Conservation (phyloP, 2,888 invertebrate genomes). For the Archips xylosteana region DNA sequence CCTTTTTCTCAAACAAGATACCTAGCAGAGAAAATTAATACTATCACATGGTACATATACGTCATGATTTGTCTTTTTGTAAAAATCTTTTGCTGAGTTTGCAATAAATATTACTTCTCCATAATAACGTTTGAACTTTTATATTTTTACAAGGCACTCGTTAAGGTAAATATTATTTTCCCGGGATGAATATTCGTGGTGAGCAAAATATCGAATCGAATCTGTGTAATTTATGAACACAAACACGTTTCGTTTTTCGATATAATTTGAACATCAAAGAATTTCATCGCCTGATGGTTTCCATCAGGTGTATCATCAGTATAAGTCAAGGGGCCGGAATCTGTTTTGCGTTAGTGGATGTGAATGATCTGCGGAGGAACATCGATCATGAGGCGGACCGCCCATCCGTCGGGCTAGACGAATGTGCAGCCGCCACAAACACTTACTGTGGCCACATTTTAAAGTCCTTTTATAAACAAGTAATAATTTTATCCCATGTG, state of each 20-base stretch:
- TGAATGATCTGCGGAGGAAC: constrained; percentile 62
- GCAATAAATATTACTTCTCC: neutral
- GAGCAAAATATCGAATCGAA: constrained; percentile 31
- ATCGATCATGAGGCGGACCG: constrained; percentile 61
- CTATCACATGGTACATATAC: no score
- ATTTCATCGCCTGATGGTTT: constrained; percentile 60
- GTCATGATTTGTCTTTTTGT: neutral
- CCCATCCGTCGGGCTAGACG: constrained; percentile 46
- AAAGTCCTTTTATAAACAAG: constrained; percentile 36
- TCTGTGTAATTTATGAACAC: constrained; percentile 30
- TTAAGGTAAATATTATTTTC: constrained; percentile 21
- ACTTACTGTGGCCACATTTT: constrained; percentile 37
- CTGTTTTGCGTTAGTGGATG: constrained; percentile 63
- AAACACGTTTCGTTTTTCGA: constrained; percentile 31
- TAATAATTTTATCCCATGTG: constrained; percentile 30
- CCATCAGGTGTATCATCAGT: constrained; percentile 60
- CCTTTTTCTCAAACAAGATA: neutral
- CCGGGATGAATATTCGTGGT: constrained; percentile 23
- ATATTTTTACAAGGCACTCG: neutral
- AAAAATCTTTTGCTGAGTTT: neutral
- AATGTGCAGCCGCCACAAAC: constrained; percentile 44
- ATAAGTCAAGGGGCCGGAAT: constrained; percentile 57
- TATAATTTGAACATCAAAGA: constrained; percentile 66
- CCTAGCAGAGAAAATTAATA: no score
- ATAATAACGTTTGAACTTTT: neutral